Evolutionary conservation across 1,140 invertebrate species (phyloP).

Genomic region (Aethina tumida): DNA sequence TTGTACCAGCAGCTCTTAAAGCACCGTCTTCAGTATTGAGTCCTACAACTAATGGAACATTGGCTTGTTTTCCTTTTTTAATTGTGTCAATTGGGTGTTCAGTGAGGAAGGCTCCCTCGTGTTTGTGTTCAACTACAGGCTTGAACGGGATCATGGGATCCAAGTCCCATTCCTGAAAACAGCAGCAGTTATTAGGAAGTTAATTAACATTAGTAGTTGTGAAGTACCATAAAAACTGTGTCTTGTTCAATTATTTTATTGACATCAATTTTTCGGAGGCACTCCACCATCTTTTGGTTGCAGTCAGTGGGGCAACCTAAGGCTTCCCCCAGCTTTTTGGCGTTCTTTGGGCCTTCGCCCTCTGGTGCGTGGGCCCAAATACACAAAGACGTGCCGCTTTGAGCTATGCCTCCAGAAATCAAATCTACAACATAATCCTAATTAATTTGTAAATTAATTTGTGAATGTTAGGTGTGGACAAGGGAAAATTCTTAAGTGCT

Average conservation of each 20-base stretch:
- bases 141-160: slow-evolving; percentile 66
- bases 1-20: slow-evolving; percentile 48
- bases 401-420: slow-evolving; percentile 63
- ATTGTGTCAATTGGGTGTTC: slow-evolving; percentile 43
- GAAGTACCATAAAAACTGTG: slow-evolving; percentile 46
- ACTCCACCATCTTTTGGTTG: slow-evolving; percentile 44
- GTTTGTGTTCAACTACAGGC: slow-evolving; percentile 54
- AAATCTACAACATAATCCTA: slow-evolving; percentile 45
- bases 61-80: slow-evolving; percentile 37
- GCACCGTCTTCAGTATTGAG: slow-evolving; percentile 57
- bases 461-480: no score
- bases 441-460: no score
- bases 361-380: slow-evolving; percentile 63
- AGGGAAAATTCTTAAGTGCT: no score
- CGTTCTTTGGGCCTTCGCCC: slow-evolving; percentile 49
- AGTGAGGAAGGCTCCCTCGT: slow-evolving; percentile 55
- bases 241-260: slow-evolving; percentile 51
- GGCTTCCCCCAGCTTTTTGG: slow-evolving; percentile 48
- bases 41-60: slow-evolving; percentile 58
- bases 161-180: slow-evolving; percentile 51
- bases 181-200: background rate
- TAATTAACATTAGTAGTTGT: slow-evolving; percentile 3
- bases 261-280: slow-evolving; percentile 47
- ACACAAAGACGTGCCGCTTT: slow-evolving; percentile 68
- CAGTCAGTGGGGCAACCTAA: slow-evolving; percentile 45